Evolutionary conservation across 2,797 vertebrate species (phyloP).

Genomic region (Hozukius guyotensis): DNA sequence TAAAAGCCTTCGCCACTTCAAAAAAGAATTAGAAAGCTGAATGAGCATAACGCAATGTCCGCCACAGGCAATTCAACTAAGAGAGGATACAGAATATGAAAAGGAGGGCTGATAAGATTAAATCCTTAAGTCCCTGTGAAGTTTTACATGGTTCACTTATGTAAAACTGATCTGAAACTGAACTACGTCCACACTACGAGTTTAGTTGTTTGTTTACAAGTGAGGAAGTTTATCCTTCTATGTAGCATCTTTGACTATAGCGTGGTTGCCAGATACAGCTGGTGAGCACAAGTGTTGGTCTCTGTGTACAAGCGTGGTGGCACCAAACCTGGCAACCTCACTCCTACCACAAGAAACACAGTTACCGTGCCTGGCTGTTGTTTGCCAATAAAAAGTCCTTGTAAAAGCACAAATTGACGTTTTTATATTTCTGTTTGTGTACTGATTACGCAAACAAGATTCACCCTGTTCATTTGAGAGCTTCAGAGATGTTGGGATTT

Average conservation of each 20-base stretch:
- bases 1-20: constrained; percentile 36
- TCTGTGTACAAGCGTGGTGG: not conserved
- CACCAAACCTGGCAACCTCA: not conserved
- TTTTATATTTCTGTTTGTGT: not conserved
- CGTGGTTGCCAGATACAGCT: not conserved
- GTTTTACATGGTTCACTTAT: not conserved
- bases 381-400: not conserved
- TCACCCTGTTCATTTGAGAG: not conserved
- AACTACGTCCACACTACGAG: not conserved
- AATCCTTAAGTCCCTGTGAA: constrained; percentile 2
- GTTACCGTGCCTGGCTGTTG: not conserved
- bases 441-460: not conserved
- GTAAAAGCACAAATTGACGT: not conserved
- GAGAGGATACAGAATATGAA: constrained; percentile 2
- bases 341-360: not conserved
- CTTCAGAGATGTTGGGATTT: not conserved
- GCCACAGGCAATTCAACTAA: constrained; percentile 4
- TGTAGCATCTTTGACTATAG: not conserved
- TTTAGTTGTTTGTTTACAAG: not conserved
- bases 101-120: constrained; percentile 24
- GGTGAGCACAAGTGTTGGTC: not conserved
- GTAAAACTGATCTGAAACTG: not conserved
- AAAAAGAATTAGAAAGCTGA: constrained; percentile 36
- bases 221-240: not conserved
- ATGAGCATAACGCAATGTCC: constrained; percentile 28